Base-by-base conservation (phyloP, 1,140 invertebrate species). In the Apis cerana region DNA sequence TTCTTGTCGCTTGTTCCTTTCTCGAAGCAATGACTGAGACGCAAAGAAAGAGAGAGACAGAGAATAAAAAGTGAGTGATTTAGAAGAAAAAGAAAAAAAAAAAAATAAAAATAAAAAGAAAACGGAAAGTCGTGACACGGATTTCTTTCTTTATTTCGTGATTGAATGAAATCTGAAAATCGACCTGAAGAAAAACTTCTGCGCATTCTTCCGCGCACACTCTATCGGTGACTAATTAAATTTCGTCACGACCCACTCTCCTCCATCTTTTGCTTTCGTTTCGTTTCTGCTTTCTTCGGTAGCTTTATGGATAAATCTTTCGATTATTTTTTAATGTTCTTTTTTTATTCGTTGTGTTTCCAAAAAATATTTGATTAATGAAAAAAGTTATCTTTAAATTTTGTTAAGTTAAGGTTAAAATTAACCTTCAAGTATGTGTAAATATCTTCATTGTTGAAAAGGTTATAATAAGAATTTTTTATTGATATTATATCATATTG, bases 81-180 rank as follows among this genome's bases (percentile, higher is more conserved):
- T 11, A 15, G 23, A 59, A 76, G 56, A 56, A 9, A 11, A 52
- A 11, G 11, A 56, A 7, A 54, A 17, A 54, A 15, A 21, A 52
- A 74, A 70, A 69, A 27, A 15, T 50, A 13, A 43, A n/a, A 13
- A 50, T 10, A 12, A n/a, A 12, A 12, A 23, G 8, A 27, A 52
- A 50, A 15, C 17, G 21, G 27, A 56, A 68, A 77, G 48, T 54
- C 23, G 48, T 52, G 19, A 19, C 52, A 7, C 43, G 7, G 19
- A 19, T 23, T 23, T 52, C 27, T 54, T 76, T 64, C 17, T 33
- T 64, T 64, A 27, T 33, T 50, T 52, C 11, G 33, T 33, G 21
- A 69, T 77, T 67, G 21, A 68, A 54, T 52, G 15, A 54, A 43
- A 33, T n/a, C 62, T 67, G 64, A 21, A 77, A 77, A 77, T 77